Percentiles rank a stretch among this genome's conserved stretches.
Conservation (phyloP, 2,888 invertebrate genomes). For the Isotomurus palustris region DNA sequence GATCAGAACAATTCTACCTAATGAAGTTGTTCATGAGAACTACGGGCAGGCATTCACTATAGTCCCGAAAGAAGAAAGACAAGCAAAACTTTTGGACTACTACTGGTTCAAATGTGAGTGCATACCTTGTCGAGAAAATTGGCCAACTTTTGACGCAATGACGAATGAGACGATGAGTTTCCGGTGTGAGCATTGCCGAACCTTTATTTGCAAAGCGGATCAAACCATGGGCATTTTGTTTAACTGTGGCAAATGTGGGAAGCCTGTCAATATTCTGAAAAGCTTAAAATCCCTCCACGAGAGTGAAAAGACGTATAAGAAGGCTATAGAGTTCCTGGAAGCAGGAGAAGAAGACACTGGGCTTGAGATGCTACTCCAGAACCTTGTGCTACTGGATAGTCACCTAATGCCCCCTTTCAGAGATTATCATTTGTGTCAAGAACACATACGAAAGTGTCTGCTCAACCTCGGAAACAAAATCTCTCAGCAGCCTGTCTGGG, state of each 20-base stretch:
- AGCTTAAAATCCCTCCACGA: constrained; percentile 41
- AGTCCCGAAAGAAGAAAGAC: constrained; percentile 57
- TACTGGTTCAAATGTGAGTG: constrained; percentile 69
- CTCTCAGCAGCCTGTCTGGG: constrained; percentile 20
- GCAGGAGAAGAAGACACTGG: constrained; percentile 47
- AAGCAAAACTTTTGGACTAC: constrained; percentile 54
- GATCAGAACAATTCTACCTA: constrained; percentile 60
- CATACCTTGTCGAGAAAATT: constrained; percentile 66
- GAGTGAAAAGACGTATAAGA: constrained; percentile 37
- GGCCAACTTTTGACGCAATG: constrained; percentile 65
- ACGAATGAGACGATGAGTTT: constrained; percentile 46
- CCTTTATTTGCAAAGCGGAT: constrained; percentile 31
- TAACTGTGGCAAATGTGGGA: constrained; percentile 33
- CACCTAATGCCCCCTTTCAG: constrained; percentile 67
- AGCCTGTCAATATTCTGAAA: constrained; percentile 41
- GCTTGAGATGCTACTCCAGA: constrained; percentile 39
- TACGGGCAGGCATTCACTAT: constrained; percentile 75
- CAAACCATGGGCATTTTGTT: constrained; percentile 36
- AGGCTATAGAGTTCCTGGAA: constrained; percentile 40
- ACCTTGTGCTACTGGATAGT: constrained; percentile 40
- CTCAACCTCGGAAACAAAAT: constrained; percentile 60
- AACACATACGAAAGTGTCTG: constrained; percentile 65
- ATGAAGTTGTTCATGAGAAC: constrained; percentile 72
- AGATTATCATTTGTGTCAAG: constrained; percentile 70
- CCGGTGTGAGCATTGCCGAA: constrained; percentile 41